Base-by-base conservation (phyloP, 1,140 invertebrate species). In the Temnothorax curvispinosus region DNA sequence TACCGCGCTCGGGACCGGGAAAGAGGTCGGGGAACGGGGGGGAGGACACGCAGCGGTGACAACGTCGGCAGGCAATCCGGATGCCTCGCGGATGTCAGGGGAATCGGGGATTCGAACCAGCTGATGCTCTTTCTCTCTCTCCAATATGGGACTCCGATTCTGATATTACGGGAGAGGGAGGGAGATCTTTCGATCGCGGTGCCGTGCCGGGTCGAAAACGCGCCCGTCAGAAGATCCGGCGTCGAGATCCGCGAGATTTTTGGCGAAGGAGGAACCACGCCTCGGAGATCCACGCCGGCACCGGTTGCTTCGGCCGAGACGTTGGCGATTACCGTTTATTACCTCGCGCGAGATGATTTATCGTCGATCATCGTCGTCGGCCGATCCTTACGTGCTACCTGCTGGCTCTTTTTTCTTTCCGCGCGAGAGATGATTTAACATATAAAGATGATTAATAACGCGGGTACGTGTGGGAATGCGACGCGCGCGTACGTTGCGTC, bases 381-480 rank as follows among this genome's bases (percentile, higher is more conserved):
- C 35, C 52, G 32, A 67, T 52, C 47, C 32, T 64, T n/a, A 35
- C 7, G 35, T 32, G 35, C 21, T 27, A 35, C 6, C 47, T 21
- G n/a, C 52, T 11, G 64, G 47, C 11, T 6, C 27, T 35, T 60
- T 38, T 52, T 64, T 0, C 11, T 5, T 15, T 32, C 5, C 6
- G 56, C 15, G 44, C n/a, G 35, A 44, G 41, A 47, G 9, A 15
- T 18, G 2, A 27, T 80, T 52, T 27, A n/a, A 41, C 35, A 41
- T 56, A 56, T 44, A 32, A 18, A 18, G 4, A 54, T 81, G 32
- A 41, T 41, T 71, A 81, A 81, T 81, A 15, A 35, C 27, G 21
- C 11, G 27, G 11, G 38, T 9, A 35, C 2, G 38, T 27, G 27
- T n/a, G 35, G 7, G 15, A 65, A 44, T 21, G 13, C 41, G 56